Evolutionary conservation across 1,140 invertebrate species (phyloP).

Genomic region (Drosophila ogumai): DNA sequence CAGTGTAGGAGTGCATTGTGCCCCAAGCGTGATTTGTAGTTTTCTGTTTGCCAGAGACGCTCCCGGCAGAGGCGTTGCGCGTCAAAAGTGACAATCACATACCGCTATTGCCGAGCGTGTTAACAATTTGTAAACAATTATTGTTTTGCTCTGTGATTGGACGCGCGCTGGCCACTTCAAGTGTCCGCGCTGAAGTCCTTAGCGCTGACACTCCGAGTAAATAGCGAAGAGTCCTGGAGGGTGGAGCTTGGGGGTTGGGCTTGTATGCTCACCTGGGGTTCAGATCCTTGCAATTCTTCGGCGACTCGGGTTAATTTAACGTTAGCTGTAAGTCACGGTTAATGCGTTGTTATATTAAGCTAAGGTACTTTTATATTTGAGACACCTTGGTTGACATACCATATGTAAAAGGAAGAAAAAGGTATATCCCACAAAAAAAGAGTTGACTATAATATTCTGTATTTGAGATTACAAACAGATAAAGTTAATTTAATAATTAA

Average conservation of each 20-base stretch:
- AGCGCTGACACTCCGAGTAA: constrained; percentile 66
- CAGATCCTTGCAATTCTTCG: constrained; percentile 3
- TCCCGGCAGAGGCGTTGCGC: constrained; percentile 58
- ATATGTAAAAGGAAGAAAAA: neutral
- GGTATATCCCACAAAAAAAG: neutral
- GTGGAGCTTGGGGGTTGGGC: constrained; percentile 6
- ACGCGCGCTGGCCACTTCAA: constrained; percentile 59
- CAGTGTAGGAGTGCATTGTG: constrained; percentile 41
- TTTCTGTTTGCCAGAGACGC: constrained; percentile 66
- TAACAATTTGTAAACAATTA: constrained; percentile 85
- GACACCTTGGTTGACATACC: neutral
- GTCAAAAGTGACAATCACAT: constrained; percentile 81
- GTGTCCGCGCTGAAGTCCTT: constrained; percentile 50
- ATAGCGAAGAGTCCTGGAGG: constrained; percentile 41
- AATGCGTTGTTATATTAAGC: neutral
- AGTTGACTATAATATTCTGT: neutral
- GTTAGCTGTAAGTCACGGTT: neutral
- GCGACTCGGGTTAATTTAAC: constrained; percentile 3
- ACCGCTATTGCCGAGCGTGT: constrained; percentile 56
- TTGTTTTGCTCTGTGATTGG: constrained; percentile 82
- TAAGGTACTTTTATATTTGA: constrained; percentile 1
- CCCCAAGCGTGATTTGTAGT: constrained; percentile 67
- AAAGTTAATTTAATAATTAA: neutral
- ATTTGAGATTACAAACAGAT: neutral
- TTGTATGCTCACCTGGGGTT: neutral